Evolutionary conservation across 2,113 vertebrate genomes (phyloP).

Genomic region (Hyaena hyaena): DNA sequence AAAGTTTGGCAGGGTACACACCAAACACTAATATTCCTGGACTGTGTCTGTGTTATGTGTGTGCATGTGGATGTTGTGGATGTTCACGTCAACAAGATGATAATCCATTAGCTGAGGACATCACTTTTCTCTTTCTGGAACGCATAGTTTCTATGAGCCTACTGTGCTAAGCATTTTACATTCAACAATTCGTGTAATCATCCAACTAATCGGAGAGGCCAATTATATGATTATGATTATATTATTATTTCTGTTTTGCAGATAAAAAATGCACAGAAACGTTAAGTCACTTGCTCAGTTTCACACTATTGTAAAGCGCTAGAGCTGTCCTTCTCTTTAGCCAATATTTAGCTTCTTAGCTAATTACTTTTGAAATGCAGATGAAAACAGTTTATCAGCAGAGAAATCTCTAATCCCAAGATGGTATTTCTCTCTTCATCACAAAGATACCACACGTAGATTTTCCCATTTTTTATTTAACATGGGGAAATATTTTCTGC

Average conservation of each 20-base stretch:
- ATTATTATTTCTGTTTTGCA: not conserved
- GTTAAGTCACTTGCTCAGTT: not conserved
- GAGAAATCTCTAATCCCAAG: not conserved
- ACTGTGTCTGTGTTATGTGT: not conserved
- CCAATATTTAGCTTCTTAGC: not conserved
- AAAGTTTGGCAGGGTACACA: not conserved
- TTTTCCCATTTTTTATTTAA: not conserved
- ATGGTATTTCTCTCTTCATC: not conserved
- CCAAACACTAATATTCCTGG: not conserved
- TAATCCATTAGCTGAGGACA: not conserved
- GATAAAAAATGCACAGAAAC: not conserved
- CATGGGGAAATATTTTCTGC: not conserved
- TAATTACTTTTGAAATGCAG: not conserved
- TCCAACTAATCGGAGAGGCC: not conserved
- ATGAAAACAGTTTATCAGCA: not conserved
- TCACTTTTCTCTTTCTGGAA: not conserved
- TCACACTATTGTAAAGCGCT: not conserved
- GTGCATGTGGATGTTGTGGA: not conserved
- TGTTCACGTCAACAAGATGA: not conserved
- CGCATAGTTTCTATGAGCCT: not conserved
- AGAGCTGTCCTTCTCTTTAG: not conserved
- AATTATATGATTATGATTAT: no score
- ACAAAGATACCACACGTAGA: not conserved
- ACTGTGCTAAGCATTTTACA: not conserved
- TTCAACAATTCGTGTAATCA: not conserved